phyloP scores from a whole-genome alignment of 2,888 invertebrate species.

The Yponomeuta sedellus region DNA sequence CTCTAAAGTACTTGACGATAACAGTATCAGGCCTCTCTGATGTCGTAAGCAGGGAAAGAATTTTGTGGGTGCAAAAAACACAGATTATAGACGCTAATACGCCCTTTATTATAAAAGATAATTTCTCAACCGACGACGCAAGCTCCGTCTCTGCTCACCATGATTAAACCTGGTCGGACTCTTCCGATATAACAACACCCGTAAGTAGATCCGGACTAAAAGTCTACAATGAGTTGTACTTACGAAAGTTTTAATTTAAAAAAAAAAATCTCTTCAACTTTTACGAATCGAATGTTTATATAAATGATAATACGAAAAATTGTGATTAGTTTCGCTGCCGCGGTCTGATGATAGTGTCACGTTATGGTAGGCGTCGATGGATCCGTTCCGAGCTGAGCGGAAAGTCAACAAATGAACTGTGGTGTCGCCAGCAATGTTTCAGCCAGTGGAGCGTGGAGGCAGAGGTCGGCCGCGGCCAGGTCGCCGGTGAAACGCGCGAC shows the following conservation, averaged over 20 bases:
- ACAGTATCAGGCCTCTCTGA: not conserved
- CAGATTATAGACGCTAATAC: too few relatives aligned
- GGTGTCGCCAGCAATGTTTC: constrained; percentile 63
- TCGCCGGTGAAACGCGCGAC: constrained; percentile 42
- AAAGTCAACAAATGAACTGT: constrained; percentile 44
- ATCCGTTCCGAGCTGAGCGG: constrained; percentile 26
- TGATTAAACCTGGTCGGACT: too few relatives aligned
- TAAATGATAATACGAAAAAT: not conserved
- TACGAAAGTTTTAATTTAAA: too few relatives aligned
- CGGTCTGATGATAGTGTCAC: not conserved
- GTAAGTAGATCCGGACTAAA: too few relatives aligned
- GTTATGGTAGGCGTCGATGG: not conserved
- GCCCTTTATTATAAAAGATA: not conserved
- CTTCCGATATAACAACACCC: too few relatives aligned
- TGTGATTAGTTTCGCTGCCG: not conserved
- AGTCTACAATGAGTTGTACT: too few relatives aligned
- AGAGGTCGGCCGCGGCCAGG: constrained; percentile 25
- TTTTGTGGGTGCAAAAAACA: not conserved
- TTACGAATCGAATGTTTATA: too few relatives aligned
- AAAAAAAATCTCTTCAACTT: too few relatives aligned
- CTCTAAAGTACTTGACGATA: not conserved
- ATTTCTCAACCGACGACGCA: too few relatives aligned
- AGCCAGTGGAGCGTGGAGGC: constrained; percentile 34
- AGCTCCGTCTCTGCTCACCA: too few relatives aligned
- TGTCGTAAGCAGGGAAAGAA: not conserved